A percentile compares a stretch with the other conserved stretches of the same genome.
These are phyloP conservation scores for Rhizomys pruinosus DNA, from an alignment of 2,113 vertebrate genomes.

Conservation along the genomic window DNA sequence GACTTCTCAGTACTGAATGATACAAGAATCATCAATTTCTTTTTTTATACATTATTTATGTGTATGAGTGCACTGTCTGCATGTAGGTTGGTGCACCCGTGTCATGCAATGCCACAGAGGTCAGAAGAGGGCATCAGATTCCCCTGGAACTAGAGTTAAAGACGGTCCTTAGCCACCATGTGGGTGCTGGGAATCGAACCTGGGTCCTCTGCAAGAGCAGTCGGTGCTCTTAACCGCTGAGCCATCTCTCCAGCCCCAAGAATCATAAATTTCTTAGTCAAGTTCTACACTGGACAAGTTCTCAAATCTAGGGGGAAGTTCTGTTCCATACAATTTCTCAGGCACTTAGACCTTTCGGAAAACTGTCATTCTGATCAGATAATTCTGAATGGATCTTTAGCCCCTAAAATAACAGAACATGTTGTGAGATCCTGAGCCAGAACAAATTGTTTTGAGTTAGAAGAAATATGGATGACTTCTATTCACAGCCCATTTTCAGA, in stretches of 20 bases:
- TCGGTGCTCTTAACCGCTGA: too few species aligned
- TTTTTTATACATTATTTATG: too few species aligned
- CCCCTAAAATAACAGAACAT: not conserved
- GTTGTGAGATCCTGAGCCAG: not conserved
- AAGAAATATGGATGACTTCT: not conserved
- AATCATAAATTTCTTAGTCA: not conserved
- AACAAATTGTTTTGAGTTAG: not conserved
- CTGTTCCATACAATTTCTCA: not conserved
- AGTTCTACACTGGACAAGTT: not conserved
- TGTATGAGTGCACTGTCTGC: too few species aligned
- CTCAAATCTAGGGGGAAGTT: not conserved
- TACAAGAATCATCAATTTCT: not conserved
- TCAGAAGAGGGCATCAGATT: too few species aligned
- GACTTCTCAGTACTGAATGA: not conserved
- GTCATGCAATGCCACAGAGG: too few species aligned
- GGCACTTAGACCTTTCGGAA: not conserved
- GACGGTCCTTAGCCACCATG: too few species aligned
- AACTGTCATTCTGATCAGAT: not conserved
- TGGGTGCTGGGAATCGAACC: too few species aligned
- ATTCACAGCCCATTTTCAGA: not conserved
- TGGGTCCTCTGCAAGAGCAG: too few species aligned
- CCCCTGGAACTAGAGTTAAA: too few species aligned
- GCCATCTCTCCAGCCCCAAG: too few species aligned
- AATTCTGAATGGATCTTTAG: not conserved
- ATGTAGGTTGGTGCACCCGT: too few species aligned